These are phyloP conservation scores for Neomonachus schauinslandi DNA, from an alignment of 2,113 vertebrate species.

Conservation along the genomic window DNA sequence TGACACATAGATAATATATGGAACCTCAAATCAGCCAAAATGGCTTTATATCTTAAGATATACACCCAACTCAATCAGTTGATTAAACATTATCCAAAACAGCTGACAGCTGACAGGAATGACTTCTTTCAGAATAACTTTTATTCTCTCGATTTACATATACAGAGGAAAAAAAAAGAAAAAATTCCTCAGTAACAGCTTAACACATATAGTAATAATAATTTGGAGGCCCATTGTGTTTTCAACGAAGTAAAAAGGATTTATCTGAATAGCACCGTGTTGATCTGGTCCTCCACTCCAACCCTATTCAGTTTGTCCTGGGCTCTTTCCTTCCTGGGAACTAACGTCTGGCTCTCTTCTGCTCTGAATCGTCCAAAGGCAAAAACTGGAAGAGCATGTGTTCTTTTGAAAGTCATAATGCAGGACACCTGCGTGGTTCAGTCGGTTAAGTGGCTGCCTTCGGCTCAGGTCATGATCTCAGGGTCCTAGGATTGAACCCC, in stretches of 20 bases:
- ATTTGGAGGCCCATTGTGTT: not conserved
- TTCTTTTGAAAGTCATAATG: not conserved
- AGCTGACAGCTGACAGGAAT: constrained; percentile 54
- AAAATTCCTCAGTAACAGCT: not conserved
- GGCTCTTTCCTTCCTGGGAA: not conserved
- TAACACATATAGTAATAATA: constrained; percentile 5
- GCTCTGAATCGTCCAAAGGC: not conserved
- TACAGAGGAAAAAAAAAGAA: not conserved
- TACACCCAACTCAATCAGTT: constrained; percentile 45
- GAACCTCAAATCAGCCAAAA: constrained; percentile 56
- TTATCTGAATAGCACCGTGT: not conserved
- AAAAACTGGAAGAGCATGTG: not conserved
- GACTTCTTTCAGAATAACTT: constrained; percentile 36
- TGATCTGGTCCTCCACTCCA: not conserved
- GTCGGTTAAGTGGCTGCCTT: too few relatives aligned
- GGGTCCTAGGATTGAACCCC: too few relatives aligned
- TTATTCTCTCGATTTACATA: constrained; percentile 32
- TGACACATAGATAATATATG: not conserved
- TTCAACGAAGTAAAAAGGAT: not conserved
- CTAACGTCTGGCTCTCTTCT: not conserved
- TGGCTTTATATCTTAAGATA: constrained; percentile 54
- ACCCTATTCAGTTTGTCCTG: not conserved
- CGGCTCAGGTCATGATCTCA: too few relatives aligned
- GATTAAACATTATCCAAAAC: constrained; percentile 69
- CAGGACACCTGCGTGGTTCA: too few relatives aligned